These are phyloP conservation scores for Odontothrips loti DNA, from an alignment of 2,888 invertebrate species.

Conservation along the genomic window DNA sequence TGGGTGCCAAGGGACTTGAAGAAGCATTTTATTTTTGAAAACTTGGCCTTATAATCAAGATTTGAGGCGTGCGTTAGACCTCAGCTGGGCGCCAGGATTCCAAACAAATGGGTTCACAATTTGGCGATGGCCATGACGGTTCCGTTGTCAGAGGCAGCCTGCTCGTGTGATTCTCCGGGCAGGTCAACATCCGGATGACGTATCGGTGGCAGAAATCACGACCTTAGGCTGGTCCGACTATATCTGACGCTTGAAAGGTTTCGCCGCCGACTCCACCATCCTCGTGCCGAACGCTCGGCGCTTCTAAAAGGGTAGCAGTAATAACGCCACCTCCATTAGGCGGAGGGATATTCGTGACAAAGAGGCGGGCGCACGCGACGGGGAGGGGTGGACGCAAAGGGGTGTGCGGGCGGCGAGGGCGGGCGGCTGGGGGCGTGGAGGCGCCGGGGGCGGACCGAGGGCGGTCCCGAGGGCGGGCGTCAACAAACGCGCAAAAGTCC, in stretches of 20 bases:
- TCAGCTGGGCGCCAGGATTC: too few species aligned
- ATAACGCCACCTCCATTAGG: not conserved
- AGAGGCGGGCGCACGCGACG: not conserved
- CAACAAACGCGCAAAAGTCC: too few species aligned
- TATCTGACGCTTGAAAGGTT: not conserved
- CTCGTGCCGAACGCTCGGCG: not conserved
- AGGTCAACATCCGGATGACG: too few species aligned
- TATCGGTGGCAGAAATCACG: too few species aligned
- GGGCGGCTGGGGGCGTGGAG: not conserved
- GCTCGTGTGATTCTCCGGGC: too few species aligned
- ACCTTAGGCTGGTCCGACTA: not conserved
- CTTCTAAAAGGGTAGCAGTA: not conserved
- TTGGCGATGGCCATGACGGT: too few species aligned
- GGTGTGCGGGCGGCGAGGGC: not conserved
- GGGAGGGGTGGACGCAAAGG: not conserved
- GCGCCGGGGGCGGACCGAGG: not conserved
- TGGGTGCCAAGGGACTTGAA: not conserved
- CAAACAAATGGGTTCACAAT: too few species aligned
- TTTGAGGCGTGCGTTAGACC: too few species aligned
- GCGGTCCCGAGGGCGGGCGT: not conserved
- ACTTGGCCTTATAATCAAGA: not conserved
- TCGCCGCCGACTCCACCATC: not conserved
- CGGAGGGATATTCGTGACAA: not conserved
- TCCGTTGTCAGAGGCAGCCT: too few species aligned
- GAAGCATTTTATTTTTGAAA: not conserved